phyloP scores from a whole-genome alignment of 2,113 vertebrate genomes.

The Empidonax traillii region DNA sequence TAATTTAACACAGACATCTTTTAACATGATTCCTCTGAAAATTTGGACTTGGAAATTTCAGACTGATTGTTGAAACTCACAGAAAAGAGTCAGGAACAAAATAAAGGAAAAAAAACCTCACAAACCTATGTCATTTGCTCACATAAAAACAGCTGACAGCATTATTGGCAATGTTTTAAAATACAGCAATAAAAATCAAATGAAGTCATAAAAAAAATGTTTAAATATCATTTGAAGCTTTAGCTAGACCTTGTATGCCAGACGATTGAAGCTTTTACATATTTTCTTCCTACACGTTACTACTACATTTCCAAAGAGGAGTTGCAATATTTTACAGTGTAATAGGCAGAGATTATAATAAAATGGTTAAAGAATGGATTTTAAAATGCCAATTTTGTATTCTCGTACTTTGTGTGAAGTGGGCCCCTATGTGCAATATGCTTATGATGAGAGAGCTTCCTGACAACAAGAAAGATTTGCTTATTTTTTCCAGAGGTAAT shows the following conservation, averaged over 20 bases:
- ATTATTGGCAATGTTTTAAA: not conserved
- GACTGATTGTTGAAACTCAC: not conserved
- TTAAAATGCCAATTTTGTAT: not conserved
- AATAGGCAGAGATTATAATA: not conserved
- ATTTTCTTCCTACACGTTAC: not conserved
- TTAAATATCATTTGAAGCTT: not conserved
- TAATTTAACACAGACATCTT: not conserved
- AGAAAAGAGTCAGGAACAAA: not conserved
- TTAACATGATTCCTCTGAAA: not conserved
- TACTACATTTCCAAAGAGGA: not conserved
- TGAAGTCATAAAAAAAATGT: not conserved
- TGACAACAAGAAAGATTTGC: not conserved
- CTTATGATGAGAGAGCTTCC: not conserved
- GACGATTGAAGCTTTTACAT: not conserved
- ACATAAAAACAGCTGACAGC: not conserved
- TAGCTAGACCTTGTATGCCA: not conserved
- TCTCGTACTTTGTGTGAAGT: not conserved
- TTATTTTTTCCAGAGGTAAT: conserved; percentile 7
- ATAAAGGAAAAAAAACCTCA: fast-evolving
- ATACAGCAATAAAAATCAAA: not conserved
- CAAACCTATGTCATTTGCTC: not conserved
- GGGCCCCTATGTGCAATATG: not conserved
- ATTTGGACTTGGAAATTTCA: not conserved
- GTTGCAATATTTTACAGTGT: not conserved
- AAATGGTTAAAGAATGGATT: not conserved